These are phyloP conservation scores for Vanessa cardui DNA, from an alignment of 2,888 invertebrate species.

Conservation along the genomic window DNA sequence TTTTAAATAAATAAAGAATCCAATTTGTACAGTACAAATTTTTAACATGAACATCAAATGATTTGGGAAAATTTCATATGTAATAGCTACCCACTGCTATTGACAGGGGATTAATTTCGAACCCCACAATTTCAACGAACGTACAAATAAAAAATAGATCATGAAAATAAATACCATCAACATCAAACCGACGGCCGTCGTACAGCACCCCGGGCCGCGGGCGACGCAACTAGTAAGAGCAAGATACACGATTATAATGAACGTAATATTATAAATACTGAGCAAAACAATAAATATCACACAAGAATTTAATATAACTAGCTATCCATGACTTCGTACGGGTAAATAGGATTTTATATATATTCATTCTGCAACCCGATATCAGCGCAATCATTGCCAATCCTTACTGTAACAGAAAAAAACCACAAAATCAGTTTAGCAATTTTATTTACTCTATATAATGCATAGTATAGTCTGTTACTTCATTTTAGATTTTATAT, in stretches of 20 bases:
- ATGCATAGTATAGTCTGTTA: too few relatives aligned
- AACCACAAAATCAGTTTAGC: too few relatives aligned
- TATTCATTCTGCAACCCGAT: too few relatives aligned
- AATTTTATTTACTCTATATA: too few relatives aligned
- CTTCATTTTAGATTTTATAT: too few relatives aligned
- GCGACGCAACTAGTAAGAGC: constrained; percentile 13
- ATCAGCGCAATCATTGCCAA: too few relatives aligned
- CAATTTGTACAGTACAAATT: too few relatives aligned
- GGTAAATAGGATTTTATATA: too few relatives aligned
- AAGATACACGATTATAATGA: constrained; percentile 18
- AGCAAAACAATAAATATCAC: not conserved
- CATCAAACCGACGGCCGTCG: not conserved
- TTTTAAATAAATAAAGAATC: too few relatives aligned
- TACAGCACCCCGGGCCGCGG: constrained; percentile 8
- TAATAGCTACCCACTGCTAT: not conserved
- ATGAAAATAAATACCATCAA: constrained; percentile 1
- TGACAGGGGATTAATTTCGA: constrained; percentile 5
- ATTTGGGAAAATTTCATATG: not conserved
- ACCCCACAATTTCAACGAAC: constrained; percentile 7
- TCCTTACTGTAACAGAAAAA: too few relatives aligned
- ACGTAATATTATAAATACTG: constrained; percentile 22
- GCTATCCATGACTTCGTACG: too few relatives aligned
- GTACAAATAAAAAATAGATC: constrained; percentile 11
- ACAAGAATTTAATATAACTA: not conserved
- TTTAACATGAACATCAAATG: not conserved